Base-by-base conservation (phyloP, 2,888 invertebrate species). In the Caenorhabditis japonica region DNA sequence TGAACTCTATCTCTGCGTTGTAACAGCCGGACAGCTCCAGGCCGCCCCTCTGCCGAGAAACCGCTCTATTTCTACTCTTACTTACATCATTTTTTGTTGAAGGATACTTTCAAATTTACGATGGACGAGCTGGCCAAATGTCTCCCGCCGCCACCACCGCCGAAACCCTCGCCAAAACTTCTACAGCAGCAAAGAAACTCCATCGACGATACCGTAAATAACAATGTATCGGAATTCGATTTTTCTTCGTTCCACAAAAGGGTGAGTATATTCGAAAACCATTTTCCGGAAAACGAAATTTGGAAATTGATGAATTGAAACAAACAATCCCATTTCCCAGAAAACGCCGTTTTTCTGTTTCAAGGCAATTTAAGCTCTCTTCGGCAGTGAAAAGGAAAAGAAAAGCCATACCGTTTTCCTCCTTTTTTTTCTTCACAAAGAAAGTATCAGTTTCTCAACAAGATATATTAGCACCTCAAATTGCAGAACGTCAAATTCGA, bases 111-210 rank as follows among this genome's bases (percentile, higher is more conserved):
- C 68, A 74, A 74, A 51, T 81, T 81, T 64, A 74, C 75, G 21
- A 81, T 81, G 81, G 77, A 77, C 44, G 81, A 81, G 55, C 61
- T 81, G 1, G 78, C 81, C 13, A 76, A 78, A 39, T 81, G 81
- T 47, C 58, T 81, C 41, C 81, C 81, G 1, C 72, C 74, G 38
- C 64, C 62, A 13, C 74, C 74, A 25, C 74, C 74, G 10, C 74
- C 68, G 21, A 74, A 71, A 38, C 74, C 74, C 15, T 59, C 61
- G 3, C 62, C 58, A 17, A 73, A 70, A 64, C 34, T 69, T 13
- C 34, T 64, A 10, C 69, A 61, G 34, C 75, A 75, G 52, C 39
- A 52, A 52, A 75, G 62, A 64, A 52, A 75, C 13, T 75, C 70
- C 7, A 71, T 71, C 41, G 70, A 75, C 44, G 75, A 71, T 39